Base-by-base conservation (phyloP, 2,888 invertebrate genomes). In the Drosophila acutilabella region DNA sequence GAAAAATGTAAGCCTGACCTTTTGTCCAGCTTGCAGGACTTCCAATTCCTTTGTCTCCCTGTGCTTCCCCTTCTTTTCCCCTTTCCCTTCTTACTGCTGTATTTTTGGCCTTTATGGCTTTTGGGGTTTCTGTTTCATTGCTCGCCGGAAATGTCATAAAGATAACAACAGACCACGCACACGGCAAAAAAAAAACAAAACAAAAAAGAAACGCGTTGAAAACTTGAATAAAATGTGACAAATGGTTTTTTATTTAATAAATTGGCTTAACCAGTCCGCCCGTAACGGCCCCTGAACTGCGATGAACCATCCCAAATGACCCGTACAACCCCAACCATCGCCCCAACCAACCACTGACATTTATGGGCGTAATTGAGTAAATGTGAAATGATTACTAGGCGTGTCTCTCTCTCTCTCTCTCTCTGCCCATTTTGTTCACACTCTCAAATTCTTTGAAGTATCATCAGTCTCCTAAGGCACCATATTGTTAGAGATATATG, bases 211-310 rank as follows among this genome's bases (percentile, higher is more conserved):
- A 13, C 33, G 72, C 68, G 88, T 59, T 83, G 81, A 86, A 84
- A 87, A 74, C 74, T 73, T 75, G 81, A 83, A 89, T 79, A 85
- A 85, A 87, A 89, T 85, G 85, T 88, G 89, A 89, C 85, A 89
- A 85, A 85, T 89, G 89, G 79, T 81, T 75, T 89, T 80, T 84
- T 77, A 81, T 89, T 89, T 88, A 89, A 85, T 85, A 88, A 85
- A 85, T 85, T 85, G 89, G 89, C 85, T 88, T 84, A 87, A 84
- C 84, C 84, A 71, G 84, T 69, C 83, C 78, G 57, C 84, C 66
- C 81, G 72, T 50, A 50, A 59, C 50, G 56, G 57, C 67, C 62
- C 60, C 58, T 68, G 67, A 62, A 44, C 58, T 36, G 13, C 30
- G 30, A 2, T 14, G 50, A 64, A 14, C 48, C 51, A 36, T 51